Base-by-base conservation (phyloP, 2,797 vertebrate species). In the Danio jaintianensis region DNA sequence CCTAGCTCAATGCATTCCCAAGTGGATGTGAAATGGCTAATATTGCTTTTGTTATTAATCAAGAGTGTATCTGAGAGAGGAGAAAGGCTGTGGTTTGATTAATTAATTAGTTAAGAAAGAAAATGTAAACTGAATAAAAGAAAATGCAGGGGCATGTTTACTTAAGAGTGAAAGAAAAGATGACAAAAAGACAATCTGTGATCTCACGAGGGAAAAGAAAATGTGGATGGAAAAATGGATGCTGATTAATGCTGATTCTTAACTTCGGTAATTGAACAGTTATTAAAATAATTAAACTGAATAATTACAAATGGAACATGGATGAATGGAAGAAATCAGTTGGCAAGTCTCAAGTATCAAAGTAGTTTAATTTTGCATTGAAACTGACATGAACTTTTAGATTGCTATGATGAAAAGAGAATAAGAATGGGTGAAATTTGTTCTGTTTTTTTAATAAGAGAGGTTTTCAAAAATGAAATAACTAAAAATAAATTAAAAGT, bases 1-100 rank as follows among this genome's bases (percentile, higher is more conserved):
- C 52, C 9, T 52, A 58, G 75, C 81, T 63, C 81, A 81, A 66
- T 56, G 40, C 66, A 66, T 66, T 62, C 16, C 43, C 52, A 67
- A 79, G 71, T 53, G 13, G 12, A 11, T 67, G 55, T 58, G 47
- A 71, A 70, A 45, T 48, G 15, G n/a, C 78, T 78, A 78, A 36
- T 38, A 29, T 58, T 22, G 1, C 3, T 3, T 29, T 29, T 29
- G 29, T 62, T 56, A 0, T 58, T 7, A 13, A 50, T 66, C 70
- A 48, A 75, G 61, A 38, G 22, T 72, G 40, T 64, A 69, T 58
- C 16, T 77, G 22, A 20, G 50, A 58, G 12, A 55, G 50, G 58
- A n/a, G 47, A 71, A 20, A 5, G 13, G 22, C 20, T 55, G 12
- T 29, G 73, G 45, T 22, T 59, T 43, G 61, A 61, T 43, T 53